Base-by-base conservation (phyloP, 1,140 invertebrate genomes). In the Aphelenchoides fujianensis region DNA sequence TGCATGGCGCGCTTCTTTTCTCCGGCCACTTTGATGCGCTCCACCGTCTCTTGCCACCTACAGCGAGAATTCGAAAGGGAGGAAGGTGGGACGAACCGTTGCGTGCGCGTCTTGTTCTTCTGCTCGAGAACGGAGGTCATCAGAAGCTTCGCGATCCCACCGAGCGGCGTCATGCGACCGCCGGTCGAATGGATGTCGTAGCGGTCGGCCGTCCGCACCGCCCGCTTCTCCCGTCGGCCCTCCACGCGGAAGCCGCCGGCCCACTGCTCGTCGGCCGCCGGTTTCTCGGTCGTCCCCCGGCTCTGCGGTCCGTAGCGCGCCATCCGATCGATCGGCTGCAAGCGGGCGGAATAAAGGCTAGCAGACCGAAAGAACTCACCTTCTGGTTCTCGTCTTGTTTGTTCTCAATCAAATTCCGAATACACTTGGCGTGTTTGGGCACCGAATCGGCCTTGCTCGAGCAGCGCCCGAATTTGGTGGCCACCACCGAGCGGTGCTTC, bases 11-110 rank as follows among this genome's bases (percentile, higher is more conserved):
- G 74, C 36, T 75, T 53, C 23, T 68, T 79, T 37, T 74, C 12
- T 3, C n/a, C 63, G 31, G 3, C 63, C 9, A 0, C 69, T 57
- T 55, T 35, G 12, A 76, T 54, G 53, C 37, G 41, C 19, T 55
- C 28, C 9, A 80, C 37, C 2, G 71, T 76, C 28, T 77, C 54
- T 66, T 74, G 73, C 79, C 79, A 80, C 28, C 79, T 59, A 19
- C 27, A 59, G 34, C 12, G 55, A 27, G 7, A 12, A 23, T 48
- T 59, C 34, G 5, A 59, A 5, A 23, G 34, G 28, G 12, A 16
- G 28, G 27, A 59, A 7, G 5, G 28, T 7, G 19, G 19, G 34
- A 23, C 55, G 12, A 7, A 59, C 55, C 55, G 9, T 48, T 35
- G 63, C 3, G 31, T 48, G 23, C 53, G 32, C 9, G 63, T 66